Percentiles rank a stretch among this genome's conserved stretches.
Conservation (phyloP, 2,113 vertebrate species). For the Cariama cristata region DNA sequence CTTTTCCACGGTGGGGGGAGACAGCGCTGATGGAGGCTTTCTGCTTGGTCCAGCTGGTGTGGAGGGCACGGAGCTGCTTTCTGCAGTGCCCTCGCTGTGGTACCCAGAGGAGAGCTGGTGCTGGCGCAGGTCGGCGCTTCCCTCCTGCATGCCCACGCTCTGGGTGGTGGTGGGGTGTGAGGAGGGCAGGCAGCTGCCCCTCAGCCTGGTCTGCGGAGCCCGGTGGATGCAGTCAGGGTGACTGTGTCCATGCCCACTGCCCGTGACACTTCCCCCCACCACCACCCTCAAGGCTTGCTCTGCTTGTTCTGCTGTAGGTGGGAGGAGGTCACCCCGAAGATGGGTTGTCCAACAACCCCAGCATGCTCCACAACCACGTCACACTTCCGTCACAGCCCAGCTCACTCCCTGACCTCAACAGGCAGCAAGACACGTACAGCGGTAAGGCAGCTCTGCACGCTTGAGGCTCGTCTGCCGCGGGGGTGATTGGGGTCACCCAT, state of each 20-base stretch:
- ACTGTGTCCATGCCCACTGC: accelerated
- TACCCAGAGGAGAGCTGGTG: neutral
- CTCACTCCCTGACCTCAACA: slow-evolving; percentile 76
- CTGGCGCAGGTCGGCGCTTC: neutral
- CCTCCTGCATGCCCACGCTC: accelerated
- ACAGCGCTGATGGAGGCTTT: neutral
- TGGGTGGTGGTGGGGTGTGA: accelerated
- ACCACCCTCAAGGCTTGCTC: neutral
- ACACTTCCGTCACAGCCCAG: slow-evolving; percentile 86
- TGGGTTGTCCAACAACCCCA: slow-evolving; percentile 82
- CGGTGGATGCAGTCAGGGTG: accelerated
- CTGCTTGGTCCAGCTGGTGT: neutral
- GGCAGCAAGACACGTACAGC: slow-evolving; percentile 89
- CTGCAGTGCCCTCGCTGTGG: accelerated
- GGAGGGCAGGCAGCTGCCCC: neutral
- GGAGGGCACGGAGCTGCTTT: neutral
- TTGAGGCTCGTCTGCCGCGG: accelerated
- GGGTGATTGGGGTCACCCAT: accelerated
- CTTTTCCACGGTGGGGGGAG: accelerated
- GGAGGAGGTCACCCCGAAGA: slow-evolving; percentile 88
- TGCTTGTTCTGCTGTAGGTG: slow-evolving; percentile 76
- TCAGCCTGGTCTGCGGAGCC: neutral
- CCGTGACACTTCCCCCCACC: accelerated
- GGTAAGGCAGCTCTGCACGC: slow-evolving; percentile 76
- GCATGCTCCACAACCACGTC: slow-evolving; percentile 87